Conservation (phyloP, 2,888 invertebrate genomes). For the Heliothis peltigera region DNA sequence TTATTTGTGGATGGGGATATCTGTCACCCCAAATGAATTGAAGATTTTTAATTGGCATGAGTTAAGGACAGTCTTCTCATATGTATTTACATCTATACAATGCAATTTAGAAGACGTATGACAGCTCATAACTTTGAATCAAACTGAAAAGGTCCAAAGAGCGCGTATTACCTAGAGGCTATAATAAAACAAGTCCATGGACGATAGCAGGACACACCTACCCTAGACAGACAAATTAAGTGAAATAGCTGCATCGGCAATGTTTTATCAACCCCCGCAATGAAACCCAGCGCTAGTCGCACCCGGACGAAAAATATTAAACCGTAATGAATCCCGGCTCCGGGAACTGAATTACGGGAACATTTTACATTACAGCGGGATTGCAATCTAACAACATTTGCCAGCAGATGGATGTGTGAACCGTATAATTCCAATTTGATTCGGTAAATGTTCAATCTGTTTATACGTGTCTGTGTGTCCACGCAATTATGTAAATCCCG, state of each 20-base stretch:
- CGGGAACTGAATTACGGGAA: conserved; percentile 50
- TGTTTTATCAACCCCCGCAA: conserved; percentile 45
- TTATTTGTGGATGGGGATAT: conserved; percentile 40
- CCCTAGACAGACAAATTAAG: conserved; percentile 11
- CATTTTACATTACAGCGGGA: conserved; percentile 63
- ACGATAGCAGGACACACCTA: neutral
- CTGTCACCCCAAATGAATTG: conserved; percentile 29
- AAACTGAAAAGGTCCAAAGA: neutral
- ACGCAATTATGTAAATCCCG: conserved; percentile 52
- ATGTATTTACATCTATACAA: neutral
- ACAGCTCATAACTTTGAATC: neutral
- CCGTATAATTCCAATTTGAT: conserved; percentile 63
- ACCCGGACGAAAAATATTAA: conserved; percentile 63
- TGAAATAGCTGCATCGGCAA: conserved; percentile 22
- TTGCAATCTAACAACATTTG: conserved; percentile 70
- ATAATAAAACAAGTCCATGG: neutral
- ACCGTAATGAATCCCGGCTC: conserved; percentile 62
- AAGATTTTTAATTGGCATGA: conserved; percentile 26
- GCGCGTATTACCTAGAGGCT: neutral
- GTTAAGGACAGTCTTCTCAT: conserved; percentile 5
- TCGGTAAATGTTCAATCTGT: conserved; percentile 48
- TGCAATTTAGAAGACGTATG: neutral
- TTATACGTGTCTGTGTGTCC: conserved; percentile 48
- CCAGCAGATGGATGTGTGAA: conserved; percentile 62
- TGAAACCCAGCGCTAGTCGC: conserved; percentile 31